Evolutionary conservation across 2,797 vertebrate species (phyloP).

Genomic region (Erethizon dorsatum): DNA sequence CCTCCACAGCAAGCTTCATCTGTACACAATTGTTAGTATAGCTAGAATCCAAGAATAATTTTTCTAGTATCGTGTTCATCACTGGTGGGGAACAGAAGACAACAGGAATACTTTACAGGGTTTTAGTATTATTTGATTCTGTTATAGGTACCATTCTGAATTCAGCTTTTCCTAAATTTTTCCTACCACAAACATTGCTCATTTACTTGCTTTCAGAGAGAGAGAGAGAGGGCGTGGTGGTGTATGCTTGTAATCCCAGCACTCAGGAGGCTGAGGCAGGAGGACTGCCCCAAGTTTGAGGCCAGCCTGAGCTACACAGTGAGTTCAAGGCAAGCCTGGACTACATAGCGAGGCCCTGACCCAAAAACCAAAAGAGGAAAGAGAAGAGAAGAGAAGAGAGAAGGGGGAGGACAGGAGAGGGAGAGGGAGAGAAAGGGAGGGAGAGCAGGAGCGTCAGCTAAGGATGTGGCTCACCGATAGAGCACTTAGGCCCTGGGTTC

Average conservation of each 20-base stretch:
- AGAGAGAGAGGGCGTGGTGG: background rate
- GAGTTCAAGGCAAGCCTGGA: background rate
- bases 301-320: background rate
- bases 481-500: background rate
- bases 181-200: background rate
- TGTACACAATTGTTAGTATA: background rate
- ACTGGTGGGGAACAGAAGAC: background rate
- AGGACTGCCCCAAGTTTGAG: background rate
- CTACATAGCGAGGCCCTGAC: background rate
- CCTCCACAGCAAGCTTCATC: background rate
- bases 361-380: background rate
- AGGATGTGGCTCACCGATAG: background rate
- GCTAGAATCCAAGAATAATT: background rate
- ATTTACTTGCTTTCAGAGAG: background rate
- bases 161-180: background rate
- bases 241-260: background rate
- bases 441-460: background rate
- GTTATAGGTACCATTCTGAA: background rate
- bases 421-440: fast-evolving
- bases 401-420: too few relatives aligned
- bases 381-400: background rate
- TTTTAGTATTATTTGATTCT: background rate
- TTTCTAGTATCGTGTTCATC: background rate
- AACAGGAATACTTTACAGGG: background rate
- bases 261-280: background rate